Conservation (phyloP, 64 coral and sea anemone genomes). For the Montipora efflorescens region DNA sequence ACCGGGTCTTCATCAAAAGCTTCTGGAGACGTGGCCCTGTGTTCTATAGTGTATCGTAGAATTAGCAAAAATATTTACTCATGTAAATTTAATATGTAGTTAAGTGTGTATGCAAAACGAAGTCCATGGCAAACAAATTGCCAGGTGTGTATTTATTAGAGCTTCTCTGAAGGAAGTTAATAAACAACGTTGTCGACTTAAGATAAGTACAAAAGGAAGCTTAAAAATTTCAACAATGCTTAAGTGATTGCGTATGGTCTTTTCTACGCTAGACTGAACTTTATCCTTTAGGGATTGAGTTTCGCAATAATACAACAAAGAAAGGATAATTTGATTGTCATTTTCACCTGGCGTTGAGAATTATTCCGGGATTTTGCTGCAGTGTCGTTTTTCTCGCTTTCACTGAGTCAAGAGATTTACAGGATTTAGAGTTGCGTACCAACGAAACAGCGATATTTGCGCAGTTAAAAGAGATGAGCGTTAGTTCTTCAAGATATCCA, state of each 20-base stretch:
- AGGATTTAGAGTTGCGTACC: background rate
- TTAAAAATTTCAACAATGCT: conserved; percentile 35
- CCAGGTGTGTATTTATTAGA: background rate
- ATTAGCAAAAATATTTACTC: no score
- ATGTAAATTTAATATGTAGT: background rate
- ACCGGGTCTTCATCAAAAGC: no score
- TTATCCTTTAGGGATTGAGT: background rate
- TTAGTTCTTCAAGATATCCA: conserved; percentile 73
- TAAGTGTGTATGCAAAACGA: conserved; percentile 18
- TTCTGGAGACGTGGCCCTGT: no score
- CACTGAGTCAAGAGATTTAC: no score
- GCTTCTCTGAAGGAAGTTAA: background rate
- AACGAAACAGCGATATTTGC: background rate
- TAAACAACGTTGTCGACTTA: background rate
- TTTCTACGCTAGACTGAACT: background rate
- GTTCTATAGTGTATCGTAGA: no score
- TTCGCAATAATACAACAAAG: conserved; percentile 24
- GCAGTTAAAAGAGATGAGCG: conserved; percentile 48
- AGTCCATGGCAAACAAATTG: conserved; percentile 1
- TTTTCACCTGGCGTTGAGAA: no score
- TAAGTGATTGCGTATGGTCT: background rate
- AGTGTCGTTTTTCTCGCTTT: background rate
- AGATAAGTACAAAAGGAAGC: background rate
- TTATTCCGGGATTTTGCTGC: background rate
- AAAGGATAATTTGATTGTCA: background rate